Percentiles rank a stretch among this genome's conserved stretches.
phyloP scores from a whole-genome alignment of 2,113 vertebrate species.

The Mobula birostris region DNA sequence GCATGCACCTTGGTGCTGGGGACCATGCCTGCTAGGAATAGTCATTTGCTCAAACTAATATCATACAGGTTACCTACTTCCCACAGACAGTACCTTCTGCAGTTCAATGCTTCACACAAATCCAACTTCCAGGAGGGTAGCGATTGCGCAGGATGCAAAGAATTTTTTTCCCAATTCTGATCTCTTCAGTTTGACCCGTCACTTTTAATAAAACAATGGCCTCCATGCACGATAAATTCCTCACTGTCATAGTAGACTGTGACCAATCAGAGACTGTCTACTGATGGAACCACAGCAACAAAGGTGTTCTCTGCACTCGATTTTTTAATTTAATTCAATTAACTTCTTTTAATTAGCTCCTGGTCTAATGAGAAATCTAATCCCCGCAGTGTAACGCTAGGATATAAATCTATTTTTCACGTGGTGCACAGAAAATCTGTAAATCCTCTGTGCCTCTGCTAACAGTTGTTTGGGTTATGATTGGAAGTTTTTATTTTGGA shows the following conservation, averaged over 20 bases:
- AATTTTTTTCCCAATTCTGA: neutral
- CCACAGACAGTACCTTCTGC: neutral
- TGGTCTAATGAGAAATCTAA: conserved; percentile 25
- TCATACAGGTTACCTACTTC: neutral
- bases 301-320: conserved; percentile 26
- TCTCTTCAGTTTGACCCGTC: conserved; percentile 27
- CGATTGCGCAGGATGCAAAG: neutral
- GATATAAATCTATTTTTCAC: conserved; percentile 22
- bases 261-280: conserved; percentile 27
- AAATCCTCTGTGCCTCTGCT: neutral
- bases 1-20: neutral
- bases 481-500: neutral
- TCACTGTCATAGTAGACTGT: neutral
- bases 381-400: neutral
- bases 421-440: neutral
- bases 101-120: neutral
- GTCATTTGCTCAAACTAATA: neutral
- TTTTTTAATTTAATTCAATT: conserved; percentile 36
- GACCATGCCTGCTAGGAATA: neutral
- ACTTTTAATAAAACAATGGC: conserved; percentile 32
- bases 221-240: neutral
- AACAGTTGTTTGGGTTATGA: neutral
- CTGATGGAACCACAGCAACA: conserved; percentile 31
- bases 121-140: conserved; percentile 8
- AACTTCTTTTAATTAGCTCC: conserved; percentile 33